These are phyloP conservation scores for Echinops telfairi DNA, from an alignment of 2,113 vertebrate species.

Conservation along the genomic window DNA sequence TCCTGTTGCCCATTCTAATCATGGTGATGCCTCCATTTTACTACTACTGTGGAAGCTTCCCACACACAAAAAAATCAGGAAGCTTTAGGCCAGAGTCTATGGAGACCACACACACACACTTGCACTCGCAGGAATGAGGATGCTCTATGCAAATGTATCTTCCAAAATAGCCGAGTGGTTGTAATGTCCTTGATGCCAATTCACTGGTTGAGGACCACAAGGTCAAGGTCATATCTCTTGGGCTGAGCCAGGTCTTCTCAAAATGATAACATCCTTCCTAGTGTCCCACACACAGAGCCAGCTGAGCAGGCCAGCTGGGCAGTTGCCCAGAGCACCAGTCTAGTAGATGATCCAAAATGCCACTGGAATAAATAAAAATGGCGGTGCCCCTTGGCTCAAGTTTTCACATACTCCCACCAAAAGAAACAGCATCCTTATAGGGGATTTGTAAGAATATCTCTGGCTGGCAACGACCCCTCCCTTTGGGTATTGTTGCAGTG, in stretches of 20 bases:
- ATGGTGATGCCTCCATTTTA: background rate
- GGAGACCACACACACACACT: background rate
- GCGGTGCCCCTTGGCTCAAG: slow-evolving; percentile 70
- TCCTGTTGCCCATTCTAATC: background rate
- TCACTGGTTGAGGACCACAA: background rate
- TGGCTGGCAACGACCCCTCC: slow-evolving; percentile 56
- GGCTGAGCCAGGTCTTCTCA: background rate
- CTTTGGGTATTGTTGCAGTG: slow-evolving; percentile 65
- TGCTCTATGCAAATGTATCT: background rate
- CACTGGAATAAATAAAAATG: slow-evolving; percentile 80
- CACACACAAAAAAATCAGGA: background rate
- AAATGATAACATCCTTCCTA: slow-evolving; percentile 35
- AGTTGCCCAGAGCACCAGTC: slow-evolving; percentile 47
- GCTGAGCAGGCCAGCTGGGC: slow-evolving; percentile 46
- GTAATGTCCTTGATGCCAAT: background rate
- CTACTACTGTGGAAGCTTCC: background rate
- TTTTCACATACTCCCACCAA: slow-evolving; percentile 79
- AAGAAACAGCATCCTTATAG: slow-evolving; percentile 78
- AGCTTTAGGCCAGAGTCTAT: background rate
- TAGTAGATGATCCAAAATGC: slow-evolving; percentile 77
- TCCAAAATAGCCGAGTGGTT: background rate
- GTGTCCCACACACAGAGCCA: slow-evolving; percentile 46
- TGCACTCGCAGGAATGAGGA: background rate
- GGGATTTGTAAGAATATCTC: slow-evolving; percentile 70
- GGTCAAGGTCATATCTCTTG: background rate